Evolutionary conservation across 35 echinoderm and acorn worm species (phyloP), one percentile per base, ranked within the genome.

Genomic region (Stichopus chloronotus): DNA sequence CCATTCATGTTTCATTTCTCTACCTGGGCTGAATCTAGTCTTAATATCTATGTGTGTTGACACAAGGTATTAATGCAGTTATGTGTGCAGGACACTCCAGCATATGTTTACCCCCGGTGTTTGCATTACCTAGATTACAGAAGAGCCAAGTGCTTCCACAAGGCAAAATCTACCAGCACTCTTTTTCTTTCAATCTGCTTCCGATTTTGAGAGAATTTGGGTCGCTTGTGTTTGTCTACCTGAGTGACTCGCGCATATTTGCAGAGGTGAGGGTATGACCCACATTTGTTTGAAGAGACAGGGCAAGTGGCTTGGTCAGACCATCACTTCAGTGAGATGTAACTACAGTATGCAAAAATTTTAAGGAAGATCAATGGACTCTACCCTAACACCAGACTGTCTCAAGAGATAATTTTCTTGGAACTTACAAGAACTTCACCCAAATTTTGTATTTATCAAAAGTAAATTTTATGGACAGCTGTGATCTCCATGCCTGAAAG

Each of bases 61-160:
- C 87, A 71, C 52, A 89, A 89, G 87, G 87, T 89, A 89, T 89
- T 89, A 89, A 89, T 89, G 87, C 59, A 89, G 87, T 72, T 71
- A 54, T 89, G 87, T 89, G 87, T 89, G 25, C 87, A 89, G 87
- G 59, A 17, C 87, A 89, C 87, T 89, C 87, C 87, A 89, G 9
- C 56, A 8, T 85, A 56, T 85, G 55, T 85, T 85, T 85, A 85
- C 82, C 82, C 22, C 82, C 56, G 13, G 55, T 85, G 82, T 85
- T 85, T 85, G 82, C 82, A 85, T 85, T 85, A 55, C 82, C 82
- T 85, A 85, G 82, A 85, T 85, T 85, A 85, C 55, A 19, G 69
- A 74, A 74, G 69, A n/a, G 22, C 69, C 17, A 20, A 74, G 17
- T 74, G 69, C 17, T 74, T 7, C 19, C 69, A 74, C 69, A 74